phyloP scores from a whole-genome alignment of 2,888 invertebrate genomes.

The Drosophila falleni region DNA sequence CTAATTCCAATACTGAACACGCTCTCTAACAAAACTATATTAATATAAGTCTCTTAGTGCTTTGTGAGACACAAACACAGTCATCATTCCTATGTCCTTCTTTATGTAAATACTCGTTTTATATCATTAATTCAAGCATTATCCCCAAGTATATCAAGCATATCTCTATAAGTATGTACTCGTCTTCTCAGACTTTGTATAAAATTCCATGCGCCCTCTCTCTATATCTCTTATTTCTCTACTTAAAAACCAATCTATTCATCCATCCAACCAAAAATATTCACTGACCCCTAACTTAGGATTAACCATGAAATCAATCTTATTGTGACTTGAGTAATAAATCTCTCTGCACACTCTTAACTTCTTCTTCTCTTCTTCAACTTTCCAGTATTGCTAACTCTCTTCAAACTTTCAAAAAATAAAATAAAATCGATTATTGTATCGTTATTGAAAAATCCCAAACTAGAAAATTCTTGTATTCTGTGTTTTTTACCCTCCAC shows the following conservation, averaged over 20 bases:
- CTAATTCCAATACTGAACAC: background rate
- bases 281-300: background rate
- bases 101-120: conserved; percentile 23
- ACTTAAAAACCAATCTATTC: conserved; percentile 13
- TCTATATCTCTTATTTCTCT: conserved; percentile 23
- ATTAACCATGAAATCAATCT: conserved; percentile 5
- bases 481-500: conserved; percentile 5
- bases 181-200: conserved; percentile 4
- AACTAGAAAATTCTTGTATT: conserved; percentile 25
- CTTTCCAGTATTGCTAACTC: conserved; percentile 10
- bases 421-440: conserved; percentile 10
- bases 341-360: conserved; percentile 28
- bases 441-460: conserved; percentile 20
- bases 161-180: conserved; percentile 5
- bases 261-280: conserved; percentile 16
- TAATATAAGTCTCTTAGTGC: background rate
- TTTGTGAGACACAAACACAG: background rate
- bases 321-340: conserved; percentile 18
- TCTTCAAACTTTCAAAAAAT: conserved; percentile 1
- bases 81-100: conserved; percentile 9
- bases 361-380: background rate
- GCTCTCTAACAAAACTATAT: background rate
- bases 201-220: background rate
- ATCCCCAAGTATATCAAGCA: background rate
- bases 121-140: conserved; percentile 8